Base-by-base conservation (phyloP, 2,888 invertebrate species). In the Drosophila pegasa region DNA sequence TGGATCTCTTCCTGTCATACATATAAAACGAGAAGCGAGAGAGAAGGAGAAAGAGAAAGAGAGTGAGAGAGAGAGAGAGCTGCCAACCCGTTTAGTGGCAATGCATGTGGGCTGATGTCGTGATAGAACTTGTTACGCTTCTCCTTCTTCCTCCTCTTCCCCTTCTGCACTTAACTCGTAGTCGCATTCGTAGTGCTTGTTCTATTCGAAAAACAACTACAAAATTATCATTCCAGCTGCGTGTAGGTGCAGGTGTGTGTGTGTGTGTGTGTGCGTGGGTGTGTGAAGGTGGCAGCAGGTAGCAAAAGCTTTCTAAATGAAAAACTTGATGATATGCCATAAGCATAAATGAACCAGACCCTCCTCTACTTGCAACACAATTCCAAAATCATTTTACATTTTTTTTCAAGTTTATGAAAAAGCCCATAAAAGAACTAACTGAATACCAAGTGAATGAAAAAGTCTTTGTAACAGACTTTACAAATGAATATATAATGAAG, bases 1-100 rank as follows among this genome's bases (percentile, higher is more conserved):
- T 85, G 84, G 88, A 85, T 85, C 74, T 87, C 88, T 85, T 88
- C 88, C 84, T 87, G 84, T 88, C 87, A 78, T 82, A 73, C 45
- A 45, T 43, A 43, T 79, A 73, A 74, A 86, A 27, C n/a, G 16
- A 27, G 16, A 25, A 43, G n/a, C 27, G 16, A 27, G 64, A 55
- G 27, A 16, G 37, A 38, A 27, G 16, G 64, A 55, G 27, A 16
- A 25, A 38, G 5, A n/a, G 18, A 14, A 4, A 25, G 7, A 8
- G 38, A 18, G 38, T 10, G 38, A 12, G 9, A 35, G 25, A 51
- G 37, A 38, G 59, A 43, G 56, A 78, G 69, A 71, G 65, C 57
- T 74, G 83, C 61, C 85, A 75, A 70, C 58, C 55, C 43, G 55
- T 55, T 43, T 43, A 55, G 54, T 16, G 43, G 55, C 41, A 16